Conservation (phyloP, 2,797 vertebrate species). For the Acanthornis magna region DNA sequence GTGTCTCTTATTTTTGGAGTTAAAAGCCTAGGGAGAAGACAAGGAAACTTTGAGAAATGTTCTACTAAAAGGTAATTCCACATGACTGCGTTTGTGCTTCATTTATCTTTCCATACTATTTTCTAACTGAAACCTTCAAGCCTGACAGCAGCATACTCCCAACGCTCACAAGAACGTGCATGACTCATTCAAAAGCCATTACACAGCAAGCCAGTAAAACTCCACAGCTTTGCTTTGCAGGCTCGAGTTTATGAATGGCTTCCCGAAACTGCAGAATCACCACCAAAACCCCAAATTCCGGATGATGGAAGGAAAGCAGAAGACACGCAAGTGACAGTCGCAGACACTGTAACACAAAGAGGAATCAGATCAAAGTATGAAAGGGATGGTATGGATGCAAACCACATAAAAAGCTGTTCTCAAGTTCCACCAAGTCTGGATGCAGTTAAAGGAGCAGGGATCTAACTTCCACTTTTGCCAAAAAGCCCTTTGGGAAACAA, state of each 20-base stretch:
- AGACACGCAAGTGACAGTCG: background rate
- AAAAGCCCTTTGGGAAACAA: conserved; percentile 56
- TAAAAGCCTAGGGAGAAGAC: background rate
- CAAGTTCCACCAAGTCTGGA: conserved; percentile 53
- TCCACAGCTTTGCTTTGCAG: background rate
- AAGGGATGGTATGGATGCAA: conserved; percentile 18
- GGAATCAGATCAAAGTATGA: conserved; percentile 27
- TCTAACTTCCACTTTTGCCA: conserved; percentile 51
- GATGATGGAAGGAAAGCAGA: background rate
- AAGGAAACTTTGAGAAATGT: background rate
- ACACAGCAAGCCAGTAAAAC: background rate
- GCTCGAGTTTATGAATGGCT: background rate
- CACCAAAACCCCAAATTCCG: background rate
- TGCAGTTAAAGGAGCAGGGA: conserved; percentile 51
- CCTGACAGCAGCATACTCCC: background rate
- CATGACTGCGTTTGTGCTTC: conserved; percentile 10
- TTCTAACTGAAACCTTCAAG: background rate
- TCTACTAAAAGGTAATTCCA: conserved; percentile 11
- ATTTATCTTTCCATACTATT: conserved; percentile 2
- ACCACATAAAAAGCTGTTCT: conserved; percentile 53
- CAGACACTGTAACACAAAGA: background rate
- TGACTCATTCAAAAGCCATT: background rate
- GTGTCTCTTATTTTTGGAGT: background rate
- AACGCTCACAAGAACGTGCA: fast-evolving
- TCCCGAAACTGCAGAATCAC: background rate